A percentile compares a stretch with the other conserved stretches of the same genome.
Conservation (phyloP, 2,113 vertebrate genomes). For the Sander vitreus region DNA sequence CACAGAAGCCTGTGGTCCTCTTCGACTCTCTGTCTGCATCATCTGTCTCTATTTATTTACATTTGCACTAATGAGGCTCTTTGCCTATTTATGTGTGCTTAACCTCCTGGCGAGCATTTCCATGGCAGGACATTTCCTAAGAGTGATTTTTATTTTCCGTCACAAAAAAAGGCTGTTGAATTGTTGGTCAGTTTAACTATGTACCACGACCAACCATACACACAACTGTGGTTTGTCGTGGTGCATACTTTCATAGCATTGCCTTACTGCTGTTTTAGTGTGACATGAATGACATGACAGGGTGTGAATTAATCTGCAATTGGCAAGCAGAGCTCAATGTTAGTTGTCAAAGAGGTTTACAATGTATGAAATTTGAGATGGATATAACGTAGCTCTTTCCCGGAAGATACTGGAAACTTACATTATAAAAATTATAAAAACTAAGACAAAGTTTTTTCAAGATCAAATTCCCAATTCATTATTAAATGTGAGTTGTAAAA, state of each 20-base stretch:
- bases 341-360: background rate
- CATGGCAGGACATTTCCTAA: constrained; percentile 12
- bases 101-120: constrained; percentile 42
- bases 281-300: constrained; percentile 51
- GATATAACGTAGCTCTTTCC: background rate
- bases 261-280: constrained; percentile 32
- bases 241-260: background rate
- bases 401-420: background rate
- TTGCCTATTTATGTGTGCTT: constrained; percentile 47
- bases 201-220: background rate
- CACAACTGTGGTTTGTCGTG: constrained; percentile 1
- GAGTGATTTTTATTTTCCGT: constrained; percentile 24
- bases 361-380: background rate
- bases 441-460: background rate
- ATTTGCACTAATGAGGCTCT: constrained; percentile 52
- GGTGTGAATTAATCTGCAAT: constrained; percentile 20
- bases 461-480: background rate
- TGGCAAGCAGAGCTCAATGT: constrained; percentile 48
- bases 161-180: background rate
- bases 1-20: constrained; percentile 26
- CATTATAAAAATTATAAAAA: background rate
- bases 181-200: constrained; percentile 6
- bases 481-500: background rate
- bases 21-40: constrained; percentile 11
- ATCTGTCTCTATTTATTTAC: constrained; percentile 57